Base-by-base conservation (phyloP, 2,797 vertebrate genomes). In the Coregonus sp. region DNA sequence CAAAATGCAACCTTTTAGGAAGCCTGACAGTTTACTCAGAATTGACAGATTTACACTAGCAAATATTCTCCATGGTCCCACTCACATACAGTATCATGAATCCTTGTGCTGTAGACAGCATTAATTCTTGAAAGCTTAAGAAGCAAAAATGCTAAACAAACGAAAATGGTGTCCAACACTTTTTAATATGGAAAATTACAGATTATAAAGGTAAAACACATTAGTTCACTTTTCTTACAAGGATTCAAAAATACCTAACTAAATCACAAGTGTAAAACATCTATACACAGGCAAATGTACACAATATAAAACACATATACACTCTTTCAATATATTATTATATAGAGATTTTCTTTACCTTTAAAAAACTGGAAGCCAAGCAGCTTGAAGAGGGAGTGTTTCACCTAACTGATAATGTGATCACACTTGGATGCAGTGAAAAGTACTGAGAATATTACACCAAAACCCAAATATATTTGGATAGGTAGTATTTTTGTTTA, bases 261-360 rank as follows among this genome's bases (percentile, higher is more conserved):
- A 83, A 83, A 86, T 89, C 85, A 92, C 83, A 91, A 88, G 86
- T 89, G 25, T 92, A 87, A 92, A 89, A 93, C 90, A 88, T 91
- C 93, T 96, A 94, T 96, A 94, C 92, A 95, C 89, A 92, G 87
- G 90, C 91, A 93, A 92, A 95, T 96, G 90, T 95, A 95, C 94
- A 95, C 90, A 92, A 94, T 95, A 95, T 95, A 93, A 91, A 93
- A 95, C 93, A 94, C 89, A 90, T 95, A 94, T 94, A 96, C 94
- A 95, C 90, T 92, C 91, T 92, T 93, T 94, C 90, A 95, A 96
- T 96, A 96, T 96, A 96, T 96, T 96, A 96, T 96, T 96, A 96
- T 95, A 95, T 95, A 94, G 91, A 94, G 89, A 92, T 93, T 93
- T 84, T 87, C 63, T 86, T 82, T 84, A 83, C 16, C 77, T 81